Conservation (phyloP, 2,888 invertebrate genomes). For the Eristalis pertinax region DNA sequence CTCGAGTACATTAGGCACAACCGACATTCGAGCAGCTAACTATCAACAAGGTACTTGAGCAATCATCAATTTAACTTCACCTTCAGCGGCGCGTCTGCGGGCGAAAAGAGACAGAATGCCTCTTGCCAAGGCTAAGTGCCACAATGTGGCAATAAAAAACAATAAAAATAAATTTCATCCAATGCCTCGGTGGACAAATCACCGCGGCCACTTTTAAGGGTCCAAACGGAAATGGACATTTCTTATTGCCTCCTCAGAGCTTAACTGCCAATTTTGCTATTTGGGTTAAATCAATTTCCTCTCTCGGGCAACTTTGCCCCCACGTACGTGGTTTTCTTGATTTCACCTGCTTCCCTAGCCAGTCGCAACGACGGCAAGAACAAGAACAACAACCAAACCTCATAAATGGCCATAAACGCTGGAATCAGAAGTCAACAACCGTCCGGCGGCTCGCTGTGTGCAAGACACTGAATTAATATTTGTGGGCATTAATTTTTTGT, state of each 20-base stretch:
- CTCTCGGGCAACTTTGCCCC: conserved; percentile 9
- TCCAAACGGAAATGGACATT: conserved; percentile 31
- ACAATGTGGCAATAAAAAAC: conserved; percentile 18
- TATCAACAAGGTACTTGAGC: conserved; percentile 15
- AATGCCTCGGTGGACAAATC: background rate
- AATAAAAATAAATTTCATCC: background rate
- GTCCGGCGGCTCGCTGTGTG: conserved; percentile 19
- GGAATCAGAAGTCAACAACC: conserved; percentile 60
- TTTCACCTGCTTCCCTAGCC: conserved; percentile 35
- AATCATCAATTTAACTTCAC: conserved; percentile 23
- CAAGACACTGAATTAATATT: conserved; percentile 43
- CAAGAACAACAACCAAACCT: background rate
- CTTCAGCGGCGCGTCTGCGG: background rate
- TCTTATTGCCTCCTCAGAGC: conserved; percentile 17
- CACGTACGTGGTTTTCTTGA: conserved; percentile 35
- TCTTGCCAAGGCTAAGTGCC: conserved; percentile 11
- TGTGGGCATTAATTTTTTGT: conserved; percentile 49
- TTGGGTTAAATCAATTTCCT: conserved; percentile 59
- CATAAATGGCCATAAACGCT: conserved; percentile 60
- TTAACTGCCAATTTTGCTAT: conserved; percentile 53
- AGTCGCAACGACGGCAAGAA: no score
- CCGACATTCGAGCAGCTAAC: background rate
- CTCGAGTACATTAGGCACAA: background rate
- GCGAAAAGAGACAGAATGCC: background rate
- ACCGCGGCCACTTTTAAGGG: background rate